These are phyloP conservation scores for Phataginus tetradactyla DNA, from an alignment of 2,797 vertebrate genomes.

Conservation along the genomic window DNA sequence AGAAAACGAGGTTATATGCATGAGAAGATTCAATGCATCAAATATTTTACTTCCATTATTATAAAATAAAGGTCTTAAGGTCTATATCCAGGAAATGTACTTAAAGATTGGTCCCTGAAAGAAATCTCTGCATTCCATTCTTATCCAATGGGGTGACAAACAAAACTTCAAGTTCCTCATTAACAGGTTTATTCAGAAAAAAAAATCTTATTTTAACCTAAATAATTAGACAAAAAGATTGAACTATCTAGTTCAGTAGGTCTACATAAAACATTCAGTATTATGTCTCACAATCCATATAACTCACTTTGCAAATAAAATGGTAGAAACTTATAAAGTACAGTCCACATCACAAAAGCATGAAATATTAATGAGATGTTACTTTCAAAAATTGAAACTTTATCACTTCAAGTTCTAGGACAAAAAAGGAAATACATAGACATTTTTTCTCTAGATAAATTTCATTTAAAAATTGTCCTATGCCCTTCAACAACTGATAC, in stretches of 20 bases:
- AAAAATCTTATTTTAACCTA: not conserved
- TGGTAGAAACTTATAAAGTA: not conserved
- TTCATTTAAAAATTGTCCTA: conserved; percentile 12
- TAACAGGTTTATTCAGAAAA: not conserved
- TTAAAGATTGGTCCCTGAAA: conserved; percentile 74
- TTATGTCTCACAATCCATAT: not conserved
- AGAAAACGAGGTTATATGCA: conserved; percentile 82
- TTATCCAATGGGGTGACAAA: conserved; percentile 1
- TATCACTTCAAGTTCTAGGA: not conserved
- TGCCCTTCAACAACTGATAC: not conserved
- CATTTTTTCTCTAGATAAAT: conserved; percentile 15
- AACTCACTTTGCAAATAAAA: conserved; percentile 25
- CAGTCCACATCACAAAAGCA: not conserved
- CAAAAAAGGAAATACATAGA: conserved; percentile 11
- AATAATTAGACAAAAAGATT: not conserved
- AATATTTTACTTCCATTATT: conserved; percentile 78
- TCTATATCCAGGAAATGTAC: conserved; percentile 65
- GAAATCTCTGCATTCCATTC: conserved; percentile 33
- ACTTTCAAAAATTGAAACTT: conserved; percentile 28
- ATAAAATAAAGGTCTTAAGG: conserved; percentile 75
- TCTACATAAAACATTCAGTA: conserved; percentile 41
- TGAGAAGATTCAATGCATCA: conserved; percentile 80
- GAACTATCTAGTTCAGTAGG: conserved; percentile 16
- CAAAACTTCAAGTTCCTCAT: conserved; percentile 30
- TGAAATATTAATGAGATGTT: not conserved